Base-by-base conservation (phyloP, 53 echinoderm and acorn worm genomes). In the Temnopleurus reevesii region DNA sequence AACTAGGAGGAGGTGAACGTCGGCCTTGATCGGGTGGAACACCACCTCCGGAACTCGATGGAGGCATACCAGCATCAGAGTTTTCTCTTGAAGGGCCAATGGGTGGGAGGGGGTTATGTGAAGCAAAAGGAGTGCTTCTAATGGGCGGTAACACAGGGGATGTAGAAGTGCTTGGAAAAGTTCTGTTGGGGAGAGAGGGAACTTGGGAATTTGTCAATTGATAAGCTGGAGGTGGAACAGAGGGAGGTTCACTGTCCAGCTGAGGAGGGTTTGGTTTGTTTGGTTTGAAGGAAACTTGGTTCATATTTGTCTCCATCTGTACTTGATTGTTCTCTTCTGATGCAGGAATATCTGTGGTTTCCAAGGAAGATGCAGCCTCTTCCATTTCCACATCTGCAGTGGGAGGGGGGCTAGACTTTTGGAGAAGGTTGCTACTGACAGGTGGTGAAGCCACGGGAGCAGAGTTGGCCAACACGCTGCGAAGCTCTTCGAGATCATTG, bases 401-500 rank as follows among this genome's bases (percentile, higher is more conserved):
- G 2, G 90, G 80, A 0, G 61, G 77, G 41, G 85, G 85, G 31
- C 85, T 85, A 26, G 85, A 85, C 46, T 59, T 43, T 15, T 59
- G 59, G 13, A 59, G 59, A 12, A 38, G 34, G 41, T 59, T 13
- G 12, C 1, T 60, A 27, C 8, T 13, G 35, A 85, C 45, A 60
- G 85, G 45, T 0, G 85, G 13, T 43, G 85, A 4, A 26, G 85
- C 59, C 35, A 83, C 21, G 5, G 85, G 71, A 3, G 61, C 58
- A 2, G 89, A 93, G 57, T 90, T 91, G 2, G 91, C 93, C 26
- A 96, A 88, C n/a, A 96, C 93, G 87, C 91, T 94, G 38, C 92
- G 93, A 45, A 99, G 81, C 79, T 99, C 99, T 53, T 99, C 99
- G 91, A 99, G 89, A 66, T 94, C 99, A 81, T 99, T 93, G 17